These are phyloP conservation scores for Sturmia bella DNA, from an alignment of 2,888 invertebrate species.

Conservation along the genomic window DNA sequence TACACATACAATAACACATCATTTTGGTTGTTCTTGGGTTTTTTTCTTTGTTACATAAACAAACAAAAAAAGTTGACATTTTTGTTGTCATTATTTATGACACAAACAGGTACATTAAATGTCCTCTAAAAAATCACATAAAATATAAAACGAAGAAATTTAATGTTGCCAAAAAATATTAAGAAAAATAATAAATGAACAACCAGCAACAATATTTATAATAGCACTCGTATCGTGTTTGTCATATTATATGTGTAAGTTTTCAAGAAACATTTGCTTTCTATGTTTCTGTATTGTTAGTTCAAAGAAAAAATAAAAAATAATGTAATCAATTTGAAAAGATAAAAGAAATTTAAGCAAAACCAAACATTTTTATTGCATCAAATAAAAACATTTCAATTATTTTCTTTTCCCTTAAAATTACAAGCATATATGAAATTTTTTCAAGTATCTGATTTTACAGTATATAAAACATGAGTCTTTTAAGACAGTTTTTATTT, in stretches of 20 bases:
- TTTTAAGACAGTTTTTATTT: no score
- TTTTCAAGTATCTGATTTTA: not conserved
- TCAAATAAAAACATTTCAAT: conserved; percentile 1
- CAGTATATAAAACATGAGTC: not conserved
- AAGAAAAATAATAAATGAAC: conserved; percentile 29
- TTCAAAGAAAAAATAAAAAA: not conserved
- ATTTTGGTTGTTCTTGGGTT: conserved; percentile 9
- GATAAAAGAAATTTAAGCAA: conserved; percentile 32
- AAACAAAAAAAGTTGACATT: not conserved
- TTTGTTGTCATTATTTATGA: conserved; percentile 71
- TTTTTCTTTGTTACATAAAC: conserved; percentile 2
- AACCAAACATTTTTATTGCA: conserved; percentile 30
- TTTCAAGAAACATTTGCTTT: not conserved
- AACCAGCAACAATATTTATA: conserved; percentile 41
- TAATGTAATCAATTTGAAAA: conserved; percentile 43
- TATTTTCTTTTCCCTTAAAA: not conserved
- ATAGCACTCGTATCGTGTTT: conserved; percentile 11
- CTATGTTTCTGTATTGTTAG: not conserved
- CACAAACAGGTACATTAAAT: conserved; percentile 73
- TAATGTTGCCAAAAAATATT: not conserved
- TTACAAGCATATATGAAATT: not conserved
- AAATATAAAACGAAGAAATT: conserved; percentile 40
- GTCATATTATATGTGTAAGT: not conserved
- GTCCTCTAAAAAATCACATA: conserved; percentile 69
- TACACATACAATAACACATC: conserved; percentile 65